These are phyloP conservation scores for Lepidonotus clava DNA, from an alignment of 2,888 invertebrate genomes.

Conservation along the genomic window DNA sequence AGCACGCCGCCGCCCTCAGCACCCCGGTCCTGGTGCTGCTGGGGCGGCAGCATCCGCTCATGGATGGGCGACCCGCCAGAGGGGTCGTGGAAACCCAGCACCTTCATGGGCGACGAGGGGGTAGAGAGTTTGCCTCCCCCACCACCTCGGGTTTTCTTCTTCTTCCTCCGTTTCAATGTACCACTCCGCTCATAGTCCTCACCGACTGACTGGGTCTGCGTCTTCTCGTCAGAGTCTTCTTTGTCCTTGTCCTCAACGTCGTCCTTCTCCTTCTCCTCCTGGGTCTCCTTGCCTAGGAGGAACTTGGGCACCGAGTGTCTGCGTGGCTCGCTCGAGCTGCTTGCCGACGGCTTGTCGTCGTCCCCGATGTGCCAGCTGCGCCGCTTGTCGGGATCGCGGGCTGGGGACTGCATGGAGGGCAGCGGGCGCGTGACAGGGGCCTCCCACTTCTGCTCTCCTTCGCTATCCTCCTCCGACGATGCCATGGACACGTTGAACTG, in stretches of 20 bases:
- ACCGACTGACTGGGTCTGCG: constrained; percentile 38
- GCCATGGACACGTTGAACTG: constrained; percentile 90
- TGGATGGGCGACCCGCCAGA: constrained; percentile 19
- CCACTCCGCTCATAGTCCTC: constrained; percentile 41
- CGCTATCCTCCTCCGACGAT: constrained; percentile 85
- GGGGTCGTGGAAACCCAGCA: constrained; percentile 21
- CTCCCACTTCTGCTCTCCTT: constrained; percentile 63
- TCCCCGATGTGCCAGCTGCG: constrained; percentile 50
- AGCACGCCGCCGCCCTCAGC: background rate
- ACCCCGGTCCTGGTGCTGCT: background rate
- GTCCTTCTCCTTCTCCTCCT: constrained; percentile 1
- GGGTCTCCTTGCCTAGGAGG: background rate
- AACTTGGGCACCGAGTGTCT: constrained; percentile 36
- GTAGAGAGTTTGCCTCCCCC: background rate
- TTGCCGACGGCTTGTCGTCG: constrained; percentile 15
- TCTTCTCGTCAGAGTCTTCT: constrained; percentile 39
- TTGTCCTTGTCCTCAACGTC: constrained; percentile 28
- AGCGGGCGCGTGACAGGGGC: constrained; percentile 34
- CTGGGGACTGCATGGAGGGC: background rate
- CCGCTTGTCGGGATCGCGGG: constrained; percentile 47
- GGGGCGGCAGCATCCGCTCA: background rate
- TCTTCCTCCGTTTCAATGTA: constrained; percentile 35
- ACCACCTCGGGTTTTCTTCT: background rate
- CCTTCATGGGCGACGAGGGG: constrained; percentile 40
- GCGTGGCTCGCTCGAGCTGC: constrained; percentile 35